Evolutionary conservation across 2,888 invertebrate genomes (phyloP).

Genomic region (Drosophila nigricruria): DNA sequence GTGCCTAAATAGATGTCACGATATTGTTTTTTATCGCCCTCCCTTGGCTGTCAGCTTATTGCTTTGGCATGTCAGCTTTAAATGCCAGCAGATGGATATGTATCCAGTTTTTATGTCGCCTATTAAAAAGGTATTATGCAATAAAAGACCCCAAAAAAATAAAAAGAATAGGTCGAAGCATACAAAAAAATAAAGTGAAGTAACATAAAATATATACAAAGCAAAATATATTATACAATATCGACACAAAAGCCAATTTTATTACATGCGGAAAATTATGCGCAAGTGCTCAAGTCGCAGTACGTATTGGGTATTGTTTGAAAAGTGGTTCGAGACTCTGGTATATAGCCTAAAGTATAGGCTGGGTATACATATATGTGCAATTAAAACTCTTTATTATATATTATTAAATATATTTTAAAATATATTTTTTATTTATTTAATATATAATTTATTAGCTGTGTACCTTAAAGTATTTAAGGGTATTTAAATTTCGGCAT

Average conservation of each 20-base stretch:
- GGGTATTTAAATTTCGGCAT: conserved; percentile 18
- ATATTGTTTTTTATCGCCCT: conserved; percentile 23
- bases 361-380: not conserved
- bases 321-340: conserved; percentile 1
- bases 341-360: not conserved
- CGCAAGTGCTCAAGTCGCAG: conserved; percentile 32
- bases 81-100: conserved; percentile 47
- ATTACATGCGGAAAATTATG: conserved; percentile 62
- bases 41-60: conserved; percentile 19
- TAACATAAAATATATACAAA: conserved; percentile 51
- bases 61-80: conserved; percentile 30
- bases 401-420: not conserved
- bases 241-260: conserved; percentile 66
- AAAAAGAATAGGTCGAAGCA: not conserved
- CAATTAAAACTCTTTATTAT: not conserved
- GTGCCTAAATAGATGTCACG: conserved; percentile 1
- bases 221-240: conserved; percentile 47
- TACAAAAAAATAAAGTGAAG: conserved; percentile 14
- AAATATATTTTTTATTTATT: not conserved
- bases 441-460: not conserved
- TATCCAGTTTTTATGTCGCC: conserved; percentile 43
- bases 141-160: conserved; percentile 38
- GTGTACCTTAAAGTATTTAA: not conserved
- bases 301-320: conserved; percentile 10
- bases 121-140: conserved; percentile 65